These are phyloP conservation scores for Endomychus coccineus DNA, from an alignment of 2,888 invertebrate species.

Conservation along the genomic window DNA sequence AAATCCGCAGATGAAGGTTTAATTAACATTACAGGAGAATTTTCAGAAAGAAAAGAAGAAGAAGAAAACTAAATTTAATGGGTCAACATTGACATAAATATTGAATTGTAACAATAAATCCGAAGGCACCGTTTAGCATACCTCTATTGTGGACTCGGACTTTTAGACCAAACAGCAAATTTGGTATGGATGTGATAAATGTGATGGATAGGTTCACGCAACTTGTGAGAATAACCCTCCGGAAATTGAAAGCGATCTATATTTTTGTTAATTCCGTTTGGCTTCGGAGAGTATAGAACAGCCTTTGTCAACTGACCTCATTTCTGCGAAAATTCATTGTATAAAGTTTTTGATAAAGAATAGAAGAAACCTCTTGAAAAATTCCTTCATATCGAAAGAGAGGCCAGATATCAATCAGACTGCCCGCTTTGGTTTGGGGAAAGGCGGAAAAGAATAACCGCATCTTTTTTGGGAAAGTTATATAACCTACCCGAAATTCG, in stretches of 20 bases:
- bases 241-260: neutral
- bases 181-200: constrained; percentile 6
- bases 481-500: constrained; percentile 14
- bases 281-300: too few relatives aligned
- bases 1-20: constrained; percentile 1
- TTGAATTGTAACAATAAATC: too few relatives aligned
- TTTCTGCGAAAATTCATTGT: neutral
- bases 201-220: constrained; percentile 2
- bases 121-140: constrained; percentile 1
- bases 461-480: constrained; percentile 28
- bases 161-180: neutral
- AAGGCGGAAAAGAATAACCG: constrained; percentile 29
- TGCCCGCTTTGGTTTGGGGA: constrained; percentile 27
- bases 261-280: neutral
- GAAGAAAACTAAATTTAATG: neutral
- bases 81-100: neutral
- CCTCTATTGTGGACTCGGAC: neutral
- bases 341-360: neutral
- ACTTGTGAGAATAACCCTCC: constrained; percentile 3
- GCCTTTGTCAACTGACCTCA: too few relatives aligned
- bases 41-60: neutral
- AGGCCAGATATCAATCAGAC: constrained; percentile 23
- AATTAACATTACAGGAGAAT: neutral
- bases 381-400: constrained; percentile 8
- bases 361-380: neutral